Percentiles rank a stretch among this genome's conserved stretches.
Evolutionary conservation across 2,888 invertebrate genomes (phyloP).

Genomic region (Stictocephala bisonia): DNA sequence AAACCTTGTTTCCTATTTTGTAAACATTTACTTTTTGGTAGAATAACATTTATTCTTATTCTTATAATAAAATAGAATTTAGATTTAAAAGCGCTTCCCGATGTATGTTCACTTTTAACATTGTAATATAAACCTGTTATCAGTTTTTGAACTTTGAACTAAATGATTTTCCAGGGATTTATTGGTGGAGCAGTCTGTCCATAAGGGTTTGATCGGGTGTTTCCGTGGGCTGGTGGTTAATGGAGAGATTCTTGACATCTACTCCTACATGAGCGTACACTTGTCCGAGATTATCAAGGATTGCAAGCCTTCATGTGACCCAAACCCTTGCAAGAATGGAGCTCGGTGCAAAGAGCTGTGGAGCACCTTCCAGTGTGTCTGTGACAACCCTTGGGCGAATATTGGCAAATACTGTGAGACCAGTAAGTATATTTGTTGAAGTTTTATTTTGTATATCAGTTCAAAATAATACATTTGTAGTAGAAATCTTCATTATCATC

Average conservation of each 20-base stretch:
- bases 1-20: too few relatives aligned
- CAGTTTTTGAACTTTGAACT: constrained; percentile 13
- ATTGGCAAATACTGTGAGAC: constrained; percentile 90
- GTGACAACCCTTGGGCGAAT: constrained; percentile 93
- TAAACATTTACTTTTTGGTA: too few relatives aligned
- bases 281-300: constrained; percentile 91
- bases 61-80: background rate
- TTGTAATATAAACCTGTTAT: too few relatives aligned
- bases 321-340: constrained; percentile 92
- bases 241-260: constrained; percentile 89
- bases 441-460: too few relatives aligned
- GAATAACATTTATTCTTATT: too few relatives aligned
- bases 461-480: too few relatives aligned
- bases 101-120: background rate
- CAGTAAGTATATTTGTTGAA: constrained; percentile 74
- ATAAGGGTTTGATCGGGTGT: constrained; percentile 93
- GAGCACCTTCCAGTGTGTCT: constrained; percentile 93
- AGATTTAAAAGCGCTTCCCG: background rate
- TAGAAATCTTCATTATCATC: too few relatives aligned
- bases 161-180: constrained; percentile 72
- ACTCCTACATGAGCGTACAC: constrained; percentile 93
- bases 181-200: constrained; percentile 82
- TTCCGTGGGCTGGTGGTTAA: constrained; percentile 93
- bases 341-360: constrained; percentile 91
- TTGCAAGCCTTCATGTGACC: constrained; percentile 94